Base-by-base conservation (phyloP, 2,888 invertebrate species). In the Polyommatus iphigenia region DNA sequence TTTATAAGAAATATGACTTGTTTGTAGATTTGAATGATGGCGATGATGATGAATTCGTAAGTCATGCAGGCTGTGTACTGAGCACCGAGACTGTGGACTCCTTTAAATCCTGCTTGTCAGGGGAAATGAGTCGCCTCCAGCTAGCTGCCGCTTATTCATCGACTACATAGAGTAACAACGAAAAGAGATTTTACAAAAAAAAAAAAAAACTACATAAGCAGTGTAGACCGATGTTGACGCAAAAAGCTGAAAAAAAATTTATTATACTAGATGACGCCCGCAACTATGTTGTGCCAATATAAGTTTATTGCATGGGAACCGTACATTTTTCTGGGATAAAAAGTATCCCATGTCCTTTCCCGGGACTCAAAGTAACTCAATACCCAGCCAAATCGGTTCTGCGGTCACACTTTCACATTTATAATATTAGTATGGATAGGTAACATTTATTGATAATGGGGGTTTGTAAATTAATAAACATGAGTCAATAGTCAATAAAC, bases 81-180 rank as follows among this genome's bases (percentile, higher is more conserved):
- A 46, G 24, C 41, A 20, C 20, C 1, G 29, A 24, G 46, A 75
- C 24, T 29, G n/a, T 46, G 46, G 73, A 50, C 24, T 50, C 29
- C 32, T 75, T 50, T 75, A 75, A 29, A 50, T 73, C 73, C 73
- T 54, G 75, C 54, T 75, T 29, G 75, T 50, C 46, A 41, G 50
- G 18, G 50, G 50, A 75, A 75, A 75, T 75, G 75, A 75, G 54
- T 75, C 29, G 75, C 75, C 75, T 29, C 24, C 54, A 75, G 75
- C 75, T 20, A 75, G 54, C 75, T 10, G 24, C 10, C 29, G 75
- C 50, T 24, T 54, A 75, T 75, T 50, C 75, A 75, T 54, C 18
- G 29, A 10, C 24, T 50, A 5, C 18, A 18, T 54, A 46, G 29
- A n/a, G 50, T 29, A 72, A 20, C 0, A 0, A 2, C 1, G 36